Percentiles rank a stretch among this genome's conserved stretches.
phyloP scores from a whole-genome alignment of 2,797 vertebrate genomes.

The Schizothorax lantsangensis region DNA sequence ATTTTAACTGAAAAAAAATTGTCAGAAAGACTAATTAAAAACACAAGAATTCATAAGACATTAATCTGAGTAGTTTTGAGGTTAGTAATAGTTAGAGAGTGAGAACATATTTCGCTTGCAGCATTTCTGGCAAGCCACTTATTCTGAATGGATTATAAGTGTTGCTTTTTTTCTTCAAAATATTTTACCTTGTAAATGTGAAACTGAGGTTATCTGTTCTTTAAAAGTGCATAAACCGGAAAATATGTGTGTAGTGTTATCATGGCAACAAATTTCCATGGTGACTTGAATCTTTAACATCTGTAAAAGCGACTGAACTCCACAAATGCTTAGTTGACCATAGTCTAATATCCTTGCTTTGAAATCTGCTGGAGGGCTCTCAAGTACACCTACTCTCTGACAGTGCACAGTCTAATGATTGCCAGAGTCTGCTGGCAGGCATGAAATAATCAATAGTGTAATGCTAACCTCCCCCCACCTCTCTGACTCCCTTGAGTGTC shows the following conservation, averaged over 20 bases:
- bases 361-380: conserved; percentile 23
- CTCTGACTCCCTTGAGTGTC: conserved; percentile 30
- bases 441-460: conserved; percentile 52
- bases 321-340: conserved; percentile 24
- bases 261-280: not conserved
- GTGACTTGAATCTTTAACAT: not conserved
- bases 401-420: conserved; percentile 34
- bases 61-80: not conserved
- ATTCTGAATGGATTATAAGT: not conserved
- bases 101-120: not conserved
- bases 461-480: conserved; percentile 53
- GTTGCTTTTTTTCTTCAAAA: not conserved
- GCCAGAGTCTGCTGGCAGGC: conserved; percentile 48
- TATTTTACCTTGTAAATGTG: not conserved
- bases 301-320: conserved; percentile 9
- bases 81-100: not conserved
- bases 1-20: not conserved
- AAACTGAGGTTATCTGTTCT: not conserved
- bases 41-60: not conserved
- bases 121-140: not conserved
- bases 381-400: conserved; percentile 39
- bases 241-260: not conserved
- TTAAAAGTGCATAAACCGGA: not conserved
- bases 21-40: not conserved
- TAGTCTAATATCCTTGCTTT: conserved; percentile 28